Evolutionary conservation across 2,888 invertebrate genomes (phyloP), one percentile per base, ranked within the genome.

Genomic region (Xylophagus ater): DNA sequence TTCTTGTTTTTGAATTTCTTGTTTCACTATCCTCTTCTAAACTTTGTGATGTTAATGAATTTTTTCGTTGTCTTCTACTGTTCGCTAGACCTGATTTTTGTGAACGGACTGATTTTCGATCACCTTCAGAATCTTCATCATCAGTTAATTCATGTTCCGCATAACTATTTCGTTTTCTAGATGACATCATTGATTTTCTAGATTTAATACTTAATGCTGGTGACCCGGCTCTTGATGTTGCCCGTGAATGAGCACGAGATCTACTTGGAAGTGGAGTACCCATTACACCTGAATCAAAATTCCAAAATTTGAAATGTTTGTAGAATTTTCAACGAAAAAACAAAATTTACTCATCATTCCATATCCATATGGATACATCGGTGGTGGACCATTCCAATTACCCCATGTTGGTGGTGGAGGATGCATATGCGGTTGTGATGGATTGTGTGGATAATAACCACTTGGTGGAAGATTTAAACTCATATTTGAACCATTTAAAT

Each of bases 181-280:
- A 68, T 42, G 74, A 68, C 20, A 69, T 67, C 53, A 77, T 68
- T 0, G 84, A 83, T 48, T 81, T 74, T 21, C 81, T 72, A 3
- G 81, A 79, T 47, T 79, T 74, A 35, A 74, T 54, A 52, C 82
- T 83, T 42, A 76, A 70, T 1, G 82, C 76, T 0, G 80, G 80
- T 1, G 79, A 79, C 0, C 72, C 71, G 3, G 79, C 73, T 6
- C 81, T 73, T 5, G 79, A 77, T 4, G 73, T 73, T 1, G 71
- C 65, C 17, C 79, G 70, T 0, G 78, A 77, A 2, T 70, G 62
- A 1, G 69, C 67, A 15, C 75, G 69, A 52, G 71, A 46, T 55
- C 65, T 32, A 48, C 61, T 48, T 2, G 57, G 45, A 1, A 56
- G 53, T 2, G 60, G 60, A 51, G 57, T 58, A 1, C 56, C 60